Conservation (phyloP, 2,797 vertebrate species). For the Sebastes minor region DNA sequence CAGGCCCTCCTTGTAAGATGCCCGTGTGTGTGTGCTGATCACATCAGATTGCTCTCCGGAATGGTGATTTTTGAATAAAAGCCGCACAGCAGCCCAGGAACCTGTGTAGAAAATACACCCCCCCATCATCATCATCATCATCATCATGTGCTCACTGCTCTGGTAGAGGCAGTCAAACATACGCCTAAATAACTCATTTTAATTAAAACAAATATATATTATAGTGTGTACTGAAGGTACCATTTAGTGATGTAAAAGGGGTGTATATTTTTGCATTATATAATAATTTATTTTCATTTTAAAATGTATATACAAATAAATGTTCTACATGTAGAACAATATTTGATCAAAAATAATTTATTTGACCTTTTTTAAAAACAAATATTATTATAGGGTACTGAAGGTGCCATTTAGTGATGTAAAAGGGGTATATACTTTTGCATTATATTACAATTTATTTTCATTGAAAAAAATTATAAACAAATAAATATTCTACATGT, state of each 20-base stretch:
- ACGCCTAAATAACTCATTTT: background rate
- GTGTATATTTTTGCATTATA: background rate
- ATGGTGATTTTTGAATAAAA: slow-evolving; percentile 75
- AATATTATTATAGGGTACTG: rapidly evolving
- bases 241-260: background rate
- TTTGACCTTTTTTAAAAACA: background rate
- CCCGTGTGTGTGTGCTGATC: slow-evolving; percentile 59
- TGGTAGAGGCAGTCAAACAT: background rate
- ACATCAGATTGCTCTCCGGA: slow-evolving; percentile 65
- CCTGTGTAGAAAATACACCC: slow-evolving; percentile 68
- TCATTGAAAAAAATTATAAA: background rate
- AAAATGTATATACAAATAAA: background rate
- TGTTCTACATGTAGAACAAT: background rate
- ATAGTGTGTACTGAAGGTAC: rapidly evolving
- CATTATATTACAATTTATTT: background rate
- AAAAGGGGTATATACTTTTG: background rate
- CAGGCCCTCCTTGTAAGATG: slow-evolving; percentile 42
- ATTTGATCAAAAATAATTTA: background rate
- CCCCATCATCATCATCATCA: background rate
- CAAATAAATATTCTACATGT: background rate
- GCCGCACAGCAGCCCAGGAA: slow-evolving; percentile 78
- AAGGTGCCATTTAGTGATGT: background rate
- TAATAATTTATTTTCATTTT: background rate
- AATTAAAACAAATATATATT: background rate
- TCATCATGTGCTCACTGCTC: slow-evolving; percentile 53